phyloP scores from a whole-genome alignment of 2,797 vertebrate genomes.

The Semaprochilodus insignis region DNA sequence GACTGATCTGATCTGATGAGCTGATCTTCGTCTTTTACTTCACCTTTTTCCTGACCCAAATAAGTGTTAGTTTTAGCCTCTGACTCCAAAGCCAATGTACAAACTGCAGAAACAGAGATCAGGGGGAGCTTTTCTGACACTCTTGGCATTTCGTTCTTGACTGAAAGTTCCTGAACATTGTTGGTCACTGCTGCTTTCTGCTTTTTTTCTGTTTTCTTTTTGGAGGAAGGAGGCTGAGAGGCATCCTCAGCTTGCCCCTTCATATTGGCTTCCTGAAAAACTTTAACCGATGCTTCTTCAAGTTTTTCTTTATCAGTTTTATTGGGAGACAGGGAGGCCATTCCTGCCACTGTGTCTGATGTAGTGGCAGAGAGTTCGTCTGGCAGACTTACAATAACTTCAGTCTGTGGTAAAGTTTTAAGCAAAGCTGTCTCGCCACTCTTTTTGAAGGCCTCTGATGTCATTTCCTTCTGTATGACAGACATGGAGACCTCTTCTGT shows the following conservation, averaged over 20 bases:
- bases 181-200: conserved; percentile 1
- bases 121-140: conserved; percentile 18
- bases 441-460: not conserved
- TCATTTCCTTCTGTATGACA: not conserved
- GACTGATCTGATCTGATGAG: not conserved
- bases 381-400: not conserved
- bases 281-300: not conserved
- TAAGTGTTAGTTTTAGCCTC: conserved; percentile 33
- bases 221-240: conserved; percentile 13
- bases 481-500: not conserved
- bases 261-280: conserved; percentile 49
- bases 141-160: conserved; percentile 40
- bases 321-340: conserved; percentile 48
- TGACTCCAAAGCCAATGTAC: conserved; percentile 12
- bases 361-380: not conserved
- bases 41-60: conserved; percentile 57
- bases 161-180: conserved; percentile 29
- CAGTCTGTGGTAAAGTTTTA: not conserved
- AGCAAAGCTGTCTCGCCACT: not conserved
- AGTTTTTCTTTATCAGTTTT: conserved; percentile 63
- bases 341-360: conserved; percentile 64
- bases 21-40: conserved; percentile 41
- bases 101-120: conserved; percentile 11
- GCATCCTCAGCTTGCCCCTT: conserved; percentile 44
- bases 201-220: conserved; percentile 28